These are phyloP conservation scores for Drosophila mayaguana DNA, from an alignment of 2,888 invertebrate species.

Conservation along the genomic window DNA sequence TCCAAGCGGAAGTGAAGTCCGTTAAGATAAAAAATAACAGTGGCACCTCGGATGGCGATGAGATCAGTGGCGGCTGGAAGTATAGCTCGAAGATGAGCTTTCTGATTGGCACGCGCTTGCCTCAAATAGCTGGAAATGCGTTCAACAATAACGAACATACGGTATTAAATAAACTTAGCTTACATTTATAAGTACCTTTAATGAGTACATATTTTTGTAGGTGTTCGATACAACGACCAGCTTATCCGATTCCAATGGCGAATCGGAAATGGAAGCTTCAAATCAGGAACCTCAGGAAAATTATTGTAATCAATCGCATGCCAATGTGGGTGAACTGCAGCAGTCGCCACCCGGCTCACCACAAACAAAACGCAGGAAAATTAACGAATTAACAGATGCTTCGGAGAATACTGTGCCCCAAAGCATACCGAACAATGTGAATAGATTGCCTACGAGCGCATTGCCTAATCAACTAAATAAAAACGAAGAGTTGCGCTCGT, in stretches of 20 bases:
- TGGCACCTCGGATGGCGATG: constrained; percentile 21
- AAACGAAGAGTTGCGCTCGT: constrained; percentile 9
- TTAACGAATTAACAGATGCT: not conserved
- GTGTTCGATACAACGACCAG: constrained; percentile 26
- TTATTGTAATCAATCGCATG: constrained; percentile 10
- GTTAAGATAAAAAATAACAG: constrained; percentile 20
- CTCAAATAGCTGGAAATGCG: constrained; percentile 5
- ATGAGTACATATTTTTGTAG: not conserved
- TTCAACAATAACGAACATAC: constrained; percentile 18
- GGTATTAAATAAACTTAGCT: constrained; percentile 5
- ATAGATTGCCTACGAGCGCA: not conserved
- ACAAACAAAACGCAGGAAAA: constrained; percentile 12
- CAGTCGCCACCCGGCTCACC: constrained; percentile 15
- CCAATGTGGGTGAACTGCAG: constrained; percentile 4
- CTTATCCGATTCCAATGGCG: constrained; percentile 38
- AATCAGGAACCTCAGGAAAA: constrained; percentile 19
- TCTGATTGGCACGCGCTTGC: constrained; percentile 16
- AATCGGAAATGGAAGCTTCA: constrained; percentile 34
- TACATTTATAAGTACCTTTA: not conserved
- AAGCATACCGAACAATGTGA: not conserved
- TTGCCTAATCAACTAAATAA: not conserved
- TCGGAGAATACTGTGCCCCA: not conserved
- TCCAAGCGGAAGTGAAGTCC: constrained; percentile 30
- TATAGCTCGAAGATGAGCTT: constrained; percentile 44
- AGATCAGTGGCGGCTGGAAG: constrained; percentile 35